These are phyloP conservation scores for Brachionus rotundiformis DNA, from an alignment of 1,140 invertebrate species.

Conservation along the genomic window DNA sequence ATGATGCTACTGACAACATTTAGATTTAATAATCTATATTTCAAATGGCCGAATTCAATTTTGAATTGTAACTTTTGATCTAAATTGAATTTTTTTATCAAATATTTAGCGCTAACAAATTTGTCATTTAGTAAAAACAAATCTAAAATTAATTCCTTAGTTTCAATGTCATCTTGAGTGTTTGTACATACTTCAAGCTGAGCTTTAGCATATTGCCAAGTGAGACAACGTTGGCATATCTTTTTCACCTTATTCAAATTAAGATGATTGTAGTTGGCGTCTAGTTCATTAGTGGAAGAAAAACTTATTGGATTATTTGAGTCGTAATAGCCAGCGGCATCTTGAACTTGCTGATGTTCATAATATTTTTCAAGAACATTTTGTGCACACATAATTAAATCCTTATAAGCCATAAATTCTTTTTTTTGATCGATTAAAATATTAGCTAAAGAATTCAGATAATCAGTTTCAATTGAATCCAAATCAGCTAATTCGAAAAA, in stretches of 20 bases:
- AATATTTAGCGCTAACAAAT: slow-evolving; percentile 34
- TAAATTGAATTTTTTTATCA: slow-evolving; percentile 6
- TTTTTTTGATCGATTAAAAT: background rate
- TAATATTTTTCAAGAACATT: slow-evolving; percentile 44
- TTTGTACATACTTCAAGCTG: background rate
- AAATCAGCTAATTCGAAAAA: background rate
- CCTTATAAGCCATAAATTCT: slow-evolving; percentile 34
- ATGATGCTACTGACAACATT: slow-evolving; percentile 39
- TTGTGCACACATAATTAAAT: slow-evolving; percentile 36
- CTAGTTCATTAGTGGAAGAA: background rate
- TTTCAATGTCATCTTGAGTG: background rate
- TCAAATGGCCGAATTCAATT: slow-evolving; percentile 49
- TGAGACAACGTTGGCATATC: slow-evolving; percentile 44
- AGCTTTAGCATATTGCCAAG: slow-evolving; percentile 44
- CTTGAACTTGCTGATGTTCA: slow-evolving; percentile 42
- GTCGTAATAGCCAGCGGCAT: slow-evolving; percentile 19
- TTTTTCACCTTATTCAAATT: slow-evolving; percentile 39
- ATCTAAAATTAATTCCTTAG: slow-evolving; percentile 26
- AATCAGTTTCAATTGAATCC: background rate
- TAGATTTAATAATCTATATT: slow-evolving; percentile 17
- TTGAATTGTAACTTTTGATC: slow-evolving; percentile 17
- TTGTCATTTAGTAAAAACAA: slow-evolving; percentile 44
- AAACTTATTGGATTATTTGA: background rate
- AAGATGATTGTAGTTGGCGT: background rate
- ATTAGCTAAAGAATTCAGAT: background rate